A percentile compares a stretch with the other conserved stretches of the same genome.
These are phyloP conservation scores for Morinoia aosen DNA, from an alignment of 2,888 invertebrate genomes.

Conservation along the genomic window DNA sequence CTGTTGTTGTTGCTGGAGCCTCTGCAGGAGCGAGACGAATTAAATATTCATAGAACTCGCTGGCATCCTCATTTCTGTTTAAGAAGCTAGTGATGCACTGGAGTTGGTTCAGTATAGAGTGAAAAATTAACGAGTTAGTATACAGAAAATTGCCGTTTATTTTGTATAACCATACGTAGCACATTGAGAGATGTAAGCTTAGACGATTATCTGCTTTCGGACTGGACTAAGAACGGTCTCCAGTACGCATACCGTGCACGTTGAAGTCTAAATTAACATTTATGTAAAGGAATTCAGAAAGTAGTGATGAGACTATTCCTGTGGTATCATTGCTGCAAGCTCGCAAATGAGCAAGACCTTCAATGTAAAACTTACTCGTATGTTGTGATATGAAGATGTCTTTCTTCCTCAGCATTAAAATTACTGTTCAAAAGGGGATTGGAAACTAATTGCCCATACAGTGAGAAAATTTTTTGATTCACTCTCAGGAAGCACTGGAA, in stretches of 20 bases:
- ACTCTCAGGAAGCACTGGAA: too few relatives aligned
- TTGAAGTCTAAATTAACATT: background rate
- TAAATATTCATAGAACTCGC: slow-evolving; percentile 10
- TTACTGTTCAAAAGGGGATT: too few relatives aligned
- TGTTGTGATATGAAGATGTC: too few relatives aligned
- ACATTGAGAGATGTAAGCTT: background rate
- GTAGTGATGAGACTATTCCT: background rate
- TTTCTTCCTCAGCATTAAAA: too few relatives aligned
- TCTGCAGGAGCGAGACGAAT: background rate
- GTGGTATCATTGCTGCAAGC: too few relatives aligned
- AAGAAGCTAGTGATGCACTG: background rate
- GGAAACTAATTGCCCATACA: too few relatives aligned
- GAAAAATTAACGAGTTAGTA: background rate
- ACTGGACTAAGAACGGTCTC: background rate
- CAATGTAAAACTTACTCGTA: too few relatives aligned
- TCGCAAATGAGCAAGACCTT: too few relatives aligned
- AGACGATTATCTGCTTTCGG: background rate
- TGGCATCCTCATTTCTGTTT: background rate
- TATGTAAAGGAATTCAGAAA: background rate
- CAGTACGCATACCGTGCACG: background rate
- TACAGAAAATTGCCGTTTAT: background rate
- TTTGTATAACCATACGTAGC: background rate
- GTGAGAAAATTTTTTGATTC: too few relatives aligned
- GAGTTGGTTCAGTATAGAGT: background rate
- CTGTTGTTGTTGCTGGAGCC: background rate